Conservation (phyloP, 2,797 vertebrate species). For the Hydrophis major region DNA sequence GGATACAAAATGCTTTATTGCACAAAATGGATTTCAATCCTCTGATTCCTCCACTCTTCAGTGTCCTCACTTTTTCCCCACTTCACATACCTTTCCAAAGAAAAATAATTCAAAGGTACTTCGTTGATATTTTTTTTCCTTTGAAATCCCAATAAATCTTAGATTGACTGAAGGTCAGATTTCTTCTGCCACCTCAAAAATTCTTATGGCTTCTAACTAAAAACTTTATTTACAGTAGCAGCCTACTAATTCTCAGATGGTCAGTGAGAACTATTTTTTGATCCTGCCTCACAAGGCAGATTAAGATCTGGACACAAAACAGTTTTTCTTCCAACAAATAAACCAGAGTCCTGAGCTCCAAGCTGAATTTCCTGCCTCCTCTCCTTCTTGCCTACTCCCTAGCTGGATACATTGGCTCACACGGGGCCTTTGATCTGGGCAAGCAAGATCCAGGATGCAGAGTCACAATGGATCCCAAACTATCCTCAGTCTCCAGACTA, state of each 20-base stretch:
- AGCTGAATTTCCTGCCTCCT: not conserved
- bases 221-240: constrained; percentile 10
- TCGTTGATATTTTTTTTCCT: not conserved
- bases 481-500: not conserved
- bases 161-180: not conserved
- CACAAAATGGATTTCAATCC: not conserved
- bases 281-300: not conserved
- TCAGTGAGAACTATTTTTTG: not conserved
- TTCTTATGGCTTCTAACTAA: constrained; percentile 22
- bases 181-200: not conserved
- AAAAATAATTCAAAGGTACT: not conserved
- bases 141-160: not conserved
- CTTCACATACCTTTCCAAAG: not conserved
- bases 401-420: not conserved
- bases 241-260: not conserved
- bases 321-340: not conserved
- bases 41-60: not conserved
- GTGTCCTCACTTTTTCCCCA: too few species aligned
- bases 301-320: not conserved
- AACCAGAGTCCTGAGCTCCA: not conserved
- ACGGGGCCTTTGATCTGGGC: not conserved
- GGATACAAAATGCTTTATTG: constrained; percentile 7
- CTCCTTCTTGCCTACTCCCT: not conserved
- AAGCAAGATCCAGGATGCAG: not conserved
- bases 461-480: not conserved